Base-by-base conservation (phyloP, 2,888 invertebrate genomes). In the Trimorus sp. region DNA sequence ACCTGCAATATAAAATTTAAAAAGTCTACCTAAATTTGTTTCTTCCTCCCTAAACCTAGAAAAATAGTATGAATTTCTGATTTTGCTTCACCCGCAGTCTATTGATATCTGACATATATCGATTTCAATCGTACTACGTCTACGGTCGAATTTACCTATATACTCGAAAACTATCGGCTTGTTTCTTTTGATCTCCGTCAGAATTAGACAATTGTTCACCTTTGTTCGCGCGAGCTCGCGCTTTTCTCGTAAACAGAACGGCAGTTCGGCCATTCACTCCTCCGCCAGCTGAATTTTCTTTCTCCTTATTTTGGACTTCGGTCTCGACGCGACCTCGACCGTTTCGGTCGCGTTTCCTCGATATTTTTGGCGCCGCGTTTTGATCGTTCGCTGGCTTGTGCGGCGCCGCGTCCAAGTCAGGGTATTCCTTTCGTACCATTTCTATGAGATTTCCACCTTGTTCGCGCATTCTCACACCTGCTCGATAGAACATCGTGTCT, bases 401-500 rank as follows among this genome's bases (percentile, higher is more conserved):
- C 7, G 63, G 36, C 45, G 26, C 16, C 3, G 42, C 51, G 62
- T 91, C 89, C 0, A 91, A 75, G n/a, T 91, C 91, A 1, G 91
- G 91, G 76, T 91, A 93, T 87, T 97, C 96, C 82, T 96, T 95
- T 0, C 96, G 94, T 8, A 96, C 96, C 88, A 95, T 95, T 0
- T 96, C 94, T 89, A 98, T 96, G 56, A 98, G 93, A 0, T 94
- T 93, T 26, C 94, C 94, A 78, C 98, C 98, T 92, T 97, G 97
- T 86, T 98, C 98, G 49, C 97, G 94, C 95, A 99, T 96, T 88
- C 96, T 96, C 1, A 97, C 93, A 0, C 97, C 98, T 1, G 98
- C 96, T 70, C 96, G 95, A 92, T 98, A 98, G 92, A 98, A 99
- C 74, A 98, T 96, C 0, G 98, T 98, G 87, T 98, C 98, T 89